Conservation (phyloP, 2,797 vertebrate species). For the Saguinus oedipus region DNA sequence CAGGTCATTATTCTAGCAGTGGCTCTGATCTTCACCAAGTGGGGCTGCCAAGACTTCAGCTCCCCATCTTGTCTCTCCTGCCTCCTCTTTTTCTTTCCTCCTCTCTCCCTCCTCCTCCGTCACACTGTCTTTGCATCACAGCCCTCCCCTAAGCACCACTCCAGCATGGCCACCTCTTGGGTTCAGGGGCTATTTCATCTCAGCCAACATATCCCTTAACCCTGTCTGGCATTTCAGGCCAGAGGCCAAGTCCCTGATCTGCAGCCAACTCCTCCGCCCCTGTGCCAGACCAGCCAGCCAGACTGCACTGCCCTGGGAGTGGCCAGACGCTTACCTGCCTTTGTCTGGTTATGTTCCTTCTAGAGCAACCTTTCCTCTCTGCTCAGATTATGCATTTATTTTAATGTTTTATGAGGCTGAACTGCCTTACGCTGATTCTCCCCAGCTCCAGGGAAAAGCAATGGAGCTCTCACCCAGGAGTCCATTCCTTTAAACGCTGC, state of each 20-base stretch:
- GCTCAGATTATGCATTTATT: slow-evolving; percentile 66
- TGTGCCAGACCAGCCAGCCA: not conserved
- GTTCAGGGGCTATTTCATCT: not conserved
- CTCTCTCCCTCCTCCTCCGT: not conserved
- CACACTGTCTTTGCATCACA: not conserved
- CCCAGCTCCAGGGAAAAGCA: slow-evolving; percentile 65
- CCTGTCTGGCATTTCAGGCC: not conserved
- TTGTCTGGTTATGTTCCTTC: slow-evolving; percentile 51
- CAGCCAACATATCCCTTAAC: not conserved
- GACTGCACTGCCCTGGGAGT: not conserved
- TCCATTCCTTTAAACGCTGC: slow-evolving; percentile 72
- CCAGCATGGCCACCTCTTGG: not conserved
- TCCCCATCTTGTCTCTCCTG: not conserved
- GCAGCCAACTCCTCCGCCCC: not conserved
- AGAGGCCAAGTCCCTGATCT: not conserved
- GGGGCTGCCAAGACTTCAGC: not conserved
- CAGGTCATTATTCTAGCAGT: not conserved
- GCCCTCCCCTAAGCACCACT: rapidly evolving
- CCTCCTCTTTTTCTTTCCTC: rapidly evolving
- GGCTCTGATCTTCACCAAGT: not conserved
- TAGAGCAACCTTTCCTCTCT: slow-evolving; percentile 34
- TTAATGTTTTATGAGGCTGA: slow-evolving; percentile 81
- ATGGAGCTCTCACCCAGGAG: slow-evolving; percentile 60
- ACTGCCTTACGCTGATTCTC: slow-evolving; percentile 55
- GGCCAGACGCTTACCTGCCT: not conserved